phyloP scores from a whole-genome alignment of 1,140 invertebrate species.

The Bombus impatiens region DNA sequence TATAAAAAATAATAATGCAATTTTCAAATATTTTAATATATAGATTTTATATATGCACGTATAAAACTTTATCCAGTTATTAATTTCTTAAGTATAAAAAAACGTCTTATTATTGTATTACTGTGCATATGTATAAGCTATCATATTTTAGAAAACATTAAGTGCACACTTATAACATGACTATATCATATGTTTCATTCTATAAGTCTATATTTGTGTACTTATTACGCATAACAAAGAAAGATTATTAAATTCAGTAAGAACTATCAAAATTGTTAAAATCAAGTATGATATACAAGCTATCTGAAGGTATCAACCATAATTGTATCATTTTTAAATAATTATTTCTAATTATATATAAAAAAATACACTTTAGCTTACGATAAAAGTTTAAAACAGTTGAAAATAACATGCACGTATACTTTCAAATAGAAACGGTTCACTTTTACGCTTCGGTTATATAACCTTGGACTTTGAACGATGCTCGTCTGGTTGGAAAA shows the following conservation, averaged over 20 bases:
- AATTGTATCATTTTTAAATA: background rate
- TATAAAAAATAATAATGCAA: background rate
- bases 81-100: too few species aligned
- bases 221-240: too few species aligned
- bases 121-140: background rate
- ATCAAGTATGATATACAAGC: background rate
- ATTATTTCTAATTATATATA: background rate
- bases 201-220: too few species aligned
- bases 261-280: background rate
- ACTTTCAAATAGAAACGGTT: conserved; percentile 50
- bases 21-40: background rate
- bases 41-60: background rate
- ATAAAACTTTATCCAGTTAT: too few species aligned
- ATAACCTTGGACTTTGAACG: conserved; percentile 74
- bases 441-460: conserved; percentile 52
- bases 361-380: background rate
- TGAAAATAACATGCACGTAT: background rate
- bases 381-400: background rate
- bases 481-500: conserved; percentile 54
- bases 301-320: background rate
- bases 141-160: background rate
- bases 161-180: background rate
- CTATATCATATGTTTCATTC: background rate
- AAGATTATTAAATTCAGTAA: too few species aligned
- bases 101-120: background rate